These are phyloP conservation scores for Nezara viridula DNA, from an alignment of 2,888 invertebrate genomes.

Conservation along the genomic window DNA sequence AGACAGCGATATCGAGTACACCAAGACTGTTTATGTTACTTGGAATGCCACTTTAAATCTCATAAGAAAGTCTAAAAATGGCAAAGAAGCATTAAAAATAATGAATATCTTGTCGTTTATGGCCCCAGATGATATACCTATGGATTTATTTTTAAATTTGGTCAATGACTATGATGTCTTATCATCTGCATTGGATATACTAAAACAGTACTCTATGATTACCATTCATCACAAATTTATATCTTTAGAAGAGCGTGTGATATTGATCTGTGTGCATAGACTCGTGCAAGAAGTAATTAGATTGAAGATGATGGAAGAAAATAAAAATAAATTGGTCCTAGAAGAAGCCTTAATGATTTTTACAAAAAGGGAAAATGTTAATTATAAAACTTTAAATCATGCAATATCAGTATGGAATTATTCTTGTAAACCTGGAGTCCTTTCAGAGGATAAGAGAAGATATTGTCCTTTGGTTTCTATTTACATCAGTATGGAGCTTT, in stretches of 20 bases:
- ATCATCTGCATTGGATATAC: slow-evolving; percentile 47
- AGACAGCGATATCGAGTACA: slow-evolving; percentile 54
- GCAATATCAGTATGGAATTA: slow-evolving; percentile 23
- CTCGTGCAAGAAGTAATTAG: slow-evolving; percentile 58
- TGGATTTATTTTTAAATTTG: slow-evolving; percentile 51
- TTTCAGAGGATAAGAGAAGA: background rate
- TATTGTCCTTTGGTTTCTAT: background rate
- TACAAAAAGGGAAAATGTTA: background rate
- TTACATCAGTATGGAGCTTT: background rate
- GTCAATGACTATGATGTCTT: slow-evolving; percentile 1
- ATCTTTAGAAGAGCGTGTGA: background rate
- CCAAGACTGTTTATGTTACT: slow-evolving; percentile 54
- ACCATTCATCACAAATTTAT: background rate
- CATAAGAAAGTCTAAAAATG: slow-evolving; percentile 54
- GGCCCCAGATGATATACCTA: slow-evolving; percentile 58
- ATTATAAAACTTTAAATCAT: background rate
- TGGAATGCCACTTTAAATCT: slow-evolving; percentile 57
- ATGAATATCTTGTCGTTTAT: slow-evolving; percentile 59
- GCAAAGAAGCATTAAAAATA: slow-evolving; percentile 53
- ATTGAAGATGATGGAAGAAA: slow-evolving; percentile 30
- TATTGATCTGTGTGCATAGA: slow-evolving; percentile 54
- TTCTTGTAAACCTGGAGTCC: background rate
- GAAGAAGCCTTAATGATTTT: slow-evolving; percentile 23
- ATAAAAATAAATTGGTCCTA: slow-evolving; percentile 47
- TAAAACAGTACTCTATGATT: slow-evolving; percentile 60